These are phyloP conservation scores for Dryadula phaetusa DNA, from an alignment of 2,888 invertebrate genomes.

Conservation along the genomic window DNA sequence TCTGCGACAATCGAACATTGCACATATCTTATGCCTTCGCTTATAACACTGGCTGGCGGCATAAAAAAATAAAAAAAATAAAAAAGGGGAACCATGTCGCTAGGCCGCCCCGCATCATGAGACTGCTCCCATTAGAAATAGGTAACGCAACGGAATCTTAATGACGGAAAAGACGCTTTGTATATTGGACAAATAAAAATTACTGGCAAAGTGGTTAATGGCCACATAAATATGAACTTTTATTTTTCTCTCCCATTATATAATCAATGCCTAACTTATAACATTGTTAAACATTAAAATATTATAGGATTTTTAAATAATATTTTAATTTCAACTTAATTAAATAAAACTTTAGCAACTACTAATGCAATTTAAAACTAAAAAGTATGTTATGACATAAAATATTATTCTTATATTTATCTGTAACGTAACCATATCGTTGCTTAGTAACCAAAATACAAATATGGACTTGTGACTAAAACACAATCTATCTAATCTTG, in stretches of 20 bases:
- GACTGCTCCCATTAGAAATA: constrained; percentile 79
- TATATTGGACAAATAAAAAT: constrained; percentile 73
- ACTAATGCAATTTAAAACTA: not conserved
- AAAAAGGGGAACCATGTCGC: constrained; percentile 60
- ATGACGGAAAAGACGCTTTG: constrained; percentile 71
- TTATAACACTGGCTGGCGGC: constrained; percentile 66
- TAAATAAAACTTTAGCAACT: not conserved
- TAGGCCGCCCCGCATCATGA: constrained; percentile 69
- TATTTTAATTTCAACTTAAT: not conserved
- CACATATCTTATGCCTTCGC: constrained; percentile 76
- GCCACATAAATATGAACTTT: constrained; percentile 61
- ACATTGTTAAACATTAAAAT: not conserved
- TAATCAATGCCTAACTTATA: not conserved
- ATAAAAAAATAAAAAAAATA: constrained; percentile 68
- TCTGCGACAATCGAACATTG: constrained; percentile 77
- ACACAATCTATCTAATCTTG: not conserved
- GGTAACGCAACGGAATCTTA: constrained; percentile 59
- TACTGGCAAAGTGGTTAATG: constrained; percentile 72
- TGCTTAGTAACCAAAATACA: constrained; percentile 53
- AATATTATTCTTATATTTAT: not conserved
- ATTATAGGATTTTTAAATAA: not conserved
- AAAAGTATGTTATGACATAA: not conserved
- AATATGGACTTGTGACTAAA: constrained; percentile 42
- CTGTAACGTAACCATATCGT: constrained; percentile 40
- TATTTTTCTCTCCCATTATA: constrained; percentile 32